Evolutionary conservation across 2,888 invertebrate species (phyloP), one percentile per base, ranked within the genome.

Genomic region (Apodemia zela): DNA sequence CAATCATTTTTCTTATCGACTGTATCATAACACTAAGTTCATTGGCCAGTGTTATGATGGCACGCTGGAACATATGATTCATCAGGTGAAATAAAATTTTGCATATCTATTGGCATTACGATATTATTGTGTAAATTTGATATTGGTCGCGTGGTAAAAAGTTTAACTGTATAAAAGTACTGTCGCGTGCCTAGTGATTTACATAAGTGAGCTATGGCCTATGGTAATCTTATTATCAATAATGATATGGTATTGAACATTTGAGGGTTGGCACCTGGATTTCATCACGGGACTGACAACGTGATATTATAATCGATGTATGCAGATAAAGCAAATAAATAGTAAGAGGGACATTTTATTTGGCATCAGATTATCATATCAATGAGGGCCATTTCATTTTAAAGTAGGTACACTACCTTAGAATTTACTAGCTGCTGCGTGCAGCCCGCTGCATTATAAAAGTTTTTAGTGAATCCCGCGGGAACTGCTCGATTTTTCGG

Each of bases 61-160:
- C 15, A 63, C 63, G 63, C 65, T 61, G 62, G 67, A 66, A 66
- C 66, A 66, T 68, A 68, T 68, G 51, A 81, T 78, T 75, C 70
- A 75, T 82, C 80, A 81, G 75, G 78, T 82, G 77, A 73, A 80
- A 82, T 79, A 78, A 72, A 78, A 77, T 85, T 89, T 89, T 84
- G 89, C 89, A 90, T 90, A 84, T 85, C 82, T 83, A 87, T 87
- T 76, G 76, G 72, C 75, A 77, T 74, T 73, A 73, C 74, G 67
- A 72, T 73, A 78, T 83, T 82, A 77, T 81, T 84, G 84, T 86
- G 82, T 84, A 82, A 84, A 83, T 84, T 79, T 73, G 74, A 72
- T 75, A 68, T 61, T 62, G 64, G 65, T 70, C 49, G 66, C 68
- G 68, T 63, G 63, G 63, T 72, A 73, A 73, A 72, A 73, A 74